Conservation (phyloP, 2,888 invertebrate genomes). For the Dynastes tityus region DNA sequence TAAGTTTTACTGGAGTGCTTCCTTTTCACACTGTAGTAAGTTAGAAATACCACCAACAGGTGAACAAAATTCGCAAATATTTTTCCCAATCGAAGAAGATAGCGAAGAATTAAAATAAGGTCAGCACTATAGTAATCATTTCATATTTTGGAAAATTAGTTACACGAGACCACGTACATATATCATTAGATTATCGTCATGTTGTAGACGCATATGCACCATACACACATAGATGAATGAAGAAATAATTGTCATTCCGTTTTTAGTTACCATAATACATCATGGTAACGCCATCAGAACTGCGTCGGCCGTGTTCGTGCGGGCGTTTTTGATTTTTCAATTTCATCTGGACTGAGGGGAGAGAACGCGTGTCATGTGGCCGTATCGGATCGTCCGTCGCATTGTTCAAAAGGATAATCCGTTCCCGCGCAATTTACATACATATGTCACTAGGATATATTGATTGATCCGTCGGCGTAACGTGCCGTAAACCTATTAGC, state of each 20-base stretch:
- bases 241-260: conserved; percentile 39
- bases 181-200: background rate
- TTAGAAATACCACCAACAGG: no score
- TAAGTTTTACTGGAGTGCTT: no score
- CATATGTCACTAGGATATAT: conserved; percentile 59
- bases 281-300: background rate
- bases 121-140: no score
- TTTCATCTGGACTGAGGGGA: conserved; percentile 43
- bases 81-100: no score
- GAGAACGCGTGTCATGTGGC: conserved; percentile 38
- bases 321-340: conserved; percentile 45
- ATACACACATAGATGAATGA: conserved; percentile 11
- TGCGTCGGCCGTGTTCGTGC: conserved; percentile 15
- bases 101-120: no score
- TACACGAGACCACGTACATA: no score
- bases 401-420: conserved; percentile 54
- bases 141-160: no score
- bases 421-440: conserved; percentile 57
- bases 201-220: background rate
- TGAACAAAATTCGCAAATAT: no score
- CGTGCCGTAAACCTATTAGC: conserved; percentile 59
- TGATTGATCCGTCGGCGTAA: conserved; percentile 57
- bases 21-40: no score
- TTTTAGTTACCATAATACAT: conserved; percentile 19
- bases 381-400: conserved; percentile 43